Base-by-base conservation (phyloP, 2,888 invertebrate genomes). In the Lasioglossum pauxillum region DNA sequence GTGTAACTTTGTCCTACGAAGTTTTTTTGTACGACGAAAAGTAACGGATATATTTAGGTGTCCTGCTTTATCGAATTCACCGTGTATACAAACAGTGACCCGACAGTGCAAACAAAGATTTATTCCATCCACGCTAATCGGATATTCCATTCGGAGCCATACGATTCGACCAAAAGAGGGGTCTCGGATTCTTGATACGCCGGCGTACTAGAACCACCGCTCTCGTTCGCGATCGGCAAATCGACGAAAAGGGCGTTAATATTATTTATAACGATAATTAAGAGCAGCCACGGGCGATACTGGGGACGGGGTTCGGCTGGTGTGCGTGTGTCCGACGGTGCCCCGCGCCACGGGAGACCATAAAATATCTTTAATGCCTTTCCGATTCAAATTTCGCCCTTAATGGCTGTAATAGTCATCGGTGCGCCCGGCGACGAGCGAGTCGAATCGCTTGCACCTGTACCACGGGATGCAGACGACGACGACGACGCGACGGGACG, bases 221-320 rank as follows among this genome's bases (percentile, higher is more conserved):
- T 41, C 72, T 44, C 44, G 38, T 60, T 31, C 27, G 74, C 67
- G 57, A 57, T 35, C 67, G 60, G 75, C 80, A 73, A 82, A 87
- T 84, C 87, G 85, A 83, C 85, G 90, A 88, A 85, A 90, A 64
- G 89, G 92, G 93, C 93, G 92, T 94, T 93, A 93, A 93, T 93
- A 92, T 93, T 93, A 93, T 94, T 94, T 93, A 94, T 93, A 92
- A 91, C 90, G 92, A 92, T 93, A 93, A 93, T 94, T 93, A 93
- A 93, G 91, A 86, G 90, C 89, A 86, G 89, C 92, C 92, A 90
- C 82, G 89, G 93, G 90, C 92, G 86, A 87, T 88, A 82, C 67
- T 27, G 75, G 79, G 75, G 71, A 73, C 44, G 53, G n/a, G 27
- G 80, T 83, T 19, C 46, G 77, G 88, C 82, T 35, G 86, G 87